Evolutionary conservation across 2,113 vertebrate species (phyloP).

Genomic region (Opisthocomus hoazin): DNA sequence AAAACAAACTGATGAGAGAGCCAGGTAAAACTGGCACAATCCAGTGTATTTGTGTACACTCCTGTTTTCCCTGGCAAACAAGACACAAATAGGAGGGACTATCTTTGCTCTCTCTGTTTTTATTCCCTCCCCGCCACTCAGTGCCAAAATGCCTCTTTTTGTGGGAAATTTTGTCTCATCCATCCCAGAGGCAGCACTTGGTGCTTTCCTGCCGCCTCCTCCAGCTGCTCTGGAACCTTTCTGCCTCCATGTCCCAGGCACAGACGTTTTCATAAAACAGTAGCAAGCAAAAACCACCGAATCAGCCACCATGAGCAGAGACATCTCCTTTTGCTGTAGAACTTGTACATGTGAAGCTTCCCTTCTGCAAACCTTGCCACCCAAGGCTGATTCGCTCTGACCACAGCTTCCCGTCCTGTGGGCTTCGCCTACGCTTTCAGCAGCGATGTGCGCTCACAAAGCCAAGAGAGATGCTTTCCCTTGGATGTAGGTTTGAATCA

Average conservation of each 20-base stretch:
- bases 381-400: neutral
- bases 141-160: neutral
- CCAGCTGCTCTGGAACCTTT: neutral
- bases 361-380: neutral
- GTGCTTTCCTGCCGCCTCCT: neutral
- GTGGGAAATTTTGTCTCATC: neutral
- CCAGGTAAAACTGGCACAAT: neutral
- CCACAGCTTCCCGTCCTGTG: neutral
- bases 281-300: neutral
- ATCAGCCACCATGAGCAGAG: neutral
- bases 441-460: accelerated
- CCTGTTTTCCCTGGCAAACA: neutral
- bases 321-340: neutral
- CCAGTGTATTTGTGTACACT: neutral
- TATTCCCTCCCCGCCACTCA: neutral
- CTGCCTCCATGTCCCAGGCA: neutral
- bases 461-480: neutral
- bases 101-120: neutral
- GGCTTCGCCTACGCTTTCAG: neutral
- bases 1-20: neutral
- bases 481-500: neutral
- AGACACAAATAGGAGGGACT: neutral
- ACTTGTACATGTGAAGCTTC: neutral
- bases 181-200: accelerated
- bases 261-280: neutral